Evolutionary conservation across 2,888 invertebrate genomes (phyloP), one percentile per base, ranked within the genome.

Genomic region (Oligia fasciuncula): DNA sequence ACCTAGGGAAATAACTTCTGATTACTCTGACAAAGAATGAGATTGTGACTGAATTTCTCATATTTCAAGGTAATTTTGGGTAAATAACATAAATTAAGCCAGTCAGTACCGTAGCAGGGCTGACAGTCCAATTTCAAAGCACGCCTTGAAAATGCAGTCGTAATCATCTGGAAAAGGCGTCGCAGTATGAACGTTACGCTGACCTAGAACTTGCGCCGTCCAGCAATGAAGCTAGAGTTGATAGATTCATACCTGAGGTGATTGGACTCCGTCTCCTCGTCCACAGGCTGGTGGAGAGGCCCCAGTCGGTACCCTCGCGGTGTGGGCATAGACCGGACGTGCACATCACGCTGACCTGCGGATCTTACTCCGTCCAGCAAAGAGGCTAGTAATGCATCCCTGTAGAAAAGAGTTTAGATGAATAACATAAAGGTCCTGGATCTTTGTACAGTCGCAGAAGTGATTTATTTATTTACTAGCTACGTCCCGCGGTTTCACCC

Each of bases 281-380:
- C 99, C 2, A 99, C 98, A 1, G 98, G 98, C 83, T 98, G 98
- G 92, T 98, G 98, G 77, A 99, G 97, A 13, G 99, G 99, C 46
- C 99, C 98, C 84, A 99, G 97, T 79, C 99, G 97, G 92, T 98
- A 98, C 0, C 99, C 99, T 81, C 99, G 97, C 72, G 98, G 98
- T 40, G 99, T 99, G 60, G 97, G 97, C 80, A 97, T 97, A 97
- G 99, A 99, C 80, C 98, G 98, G 29, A 99, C 99, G 95, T 99
- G 99, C 6, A 99, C 99, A 95, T 99, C 99, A 91, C 99, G 98
- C 95, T 99, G 99, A 0, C 99, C 99, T 62, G 99, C 99, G 1
- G 99, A 99, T 83, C 99, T 97, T 23, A 99, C 99, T 60, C 99
- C 99, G 95, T 99, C 99, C 89, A 99, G 95, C 70, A 99, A 95